Evolutionary conservation across 1,140 invertebrate genomes (phyloP).

Genomic region (Delia radicum): DNA sequence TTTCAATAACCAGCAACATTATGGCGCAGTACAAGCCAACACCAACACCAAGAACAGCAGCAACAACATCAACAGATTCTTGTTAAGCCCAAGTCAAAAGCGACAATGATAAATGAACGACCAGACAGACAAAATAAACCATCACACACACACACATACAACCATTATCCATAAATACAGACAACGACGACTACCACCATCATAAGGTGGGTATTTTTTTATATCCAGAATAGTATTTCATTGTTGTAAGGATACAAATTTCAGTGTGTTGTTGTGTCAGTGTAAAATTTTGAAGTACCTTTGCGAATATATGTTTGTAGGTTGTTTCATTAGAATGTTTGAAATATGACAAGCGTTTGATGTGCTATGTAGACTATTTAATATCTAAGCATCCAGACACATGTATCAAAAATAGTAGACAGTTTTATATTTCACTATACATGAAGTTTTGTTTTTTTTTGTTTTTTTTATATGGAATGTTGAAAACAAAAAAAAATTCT

Average conservation of each 20-base stretch:
- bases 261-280: too few relatives aligned
- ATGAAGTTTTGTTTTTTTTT: too few relatives aligned
- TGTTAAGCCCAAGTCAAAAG: constrained; percentile 7
- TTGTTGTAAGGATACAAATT: background rate
- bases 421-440: too few relatives aligned
- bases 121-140: background rate
- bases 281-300: too few relatives aligned
- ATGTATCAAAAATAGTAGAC: background rate
- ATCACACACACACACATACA: background rate
- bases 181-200: background rate
- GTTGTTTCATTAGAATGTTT: background rate
- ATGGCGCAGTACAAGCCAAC: background rate
- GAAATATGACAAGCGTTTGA: background rate
- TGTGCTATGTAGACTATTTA: background rate
- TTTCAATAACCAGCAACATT: constrained; percentile 7
- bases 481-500: too few relatives aligned
- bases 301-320: too few relatives aligned
- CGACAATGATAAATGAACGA: constrained; percentile 22
- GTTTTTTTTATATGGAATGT: too few relatives aligned
- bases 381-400: background rate
- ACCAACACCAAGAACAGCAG: background rate
- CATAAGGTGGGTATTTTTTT: background rate
- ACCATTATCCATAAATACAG: background rate
- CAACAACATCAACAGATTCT: background rate
- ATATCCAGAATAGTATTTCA: too few relatives aligned